Conservation (phyloP, 2,888 invertebrate species). For the Isotomurus palustris region DNA sequence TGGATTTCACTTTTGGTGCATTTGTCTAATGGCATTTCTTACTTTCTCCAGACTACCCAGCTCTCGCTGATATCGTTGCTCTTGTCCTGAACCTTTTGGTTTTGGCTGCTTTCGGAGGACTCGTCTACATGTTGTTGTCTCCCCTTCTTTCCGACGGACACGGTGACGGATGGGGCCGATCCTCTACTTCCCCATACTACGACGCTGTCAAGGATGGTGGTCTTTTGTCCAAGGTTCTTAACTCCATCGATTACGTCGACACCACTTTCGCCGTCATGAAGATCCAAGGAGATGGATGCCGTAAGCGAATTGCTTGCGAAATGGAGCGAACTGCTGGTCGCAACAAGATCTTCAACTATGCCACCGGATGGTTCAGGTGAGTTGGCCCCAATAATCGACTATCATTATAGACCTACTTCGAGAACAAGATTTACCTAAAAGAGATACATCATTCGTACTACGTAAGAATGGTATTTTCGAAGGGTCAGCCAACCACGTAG, state of each 20-base stretch:
- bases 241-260: slow-evolving; percentile 47
- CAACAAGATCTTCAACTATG: slow-evolving; percentile 47
- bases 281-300: slow-evolving; percentile 47
- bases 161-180: slow-evolving; percentile 46
- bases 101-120: slow-evolving; percentile 46
- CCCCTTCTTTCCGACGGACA: slow-evolving; percentile 45
- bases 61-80: slow-evolving; percentile 47
- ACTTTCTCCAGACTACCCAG: slow-evolving; percentile 45
- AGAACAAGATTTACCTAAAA: not conserved
- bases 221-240: slow-evolving; percentile 46
- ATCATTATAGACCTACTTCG: no score
- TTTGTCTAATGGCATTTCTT: not conserved
- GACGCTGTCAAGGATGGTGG: slow-evolving; percentile 47
- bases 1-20: not conserved
- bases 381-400: no score
- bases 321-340: slow-evolving; percentile 46
- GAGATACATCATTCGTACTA: not conserved
- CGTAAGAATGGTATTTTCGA: not conserved
- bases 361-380: slow-evolving; percentile 47
- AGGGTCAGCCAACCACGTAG: slow-evolving; percentile 2
- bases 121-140: slow-evolving; percentile 46
- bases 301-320: slow-evolving; percentile 47
- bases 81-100: slow-evolving; percentile 47
- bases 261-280: slow-evolving; percentile 47
- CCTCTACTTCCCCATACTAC: slow-evolving; percentile 45